Conservation (phyloP, 2,113 vertebrate species). For the Taxidea taxus region DNA sequence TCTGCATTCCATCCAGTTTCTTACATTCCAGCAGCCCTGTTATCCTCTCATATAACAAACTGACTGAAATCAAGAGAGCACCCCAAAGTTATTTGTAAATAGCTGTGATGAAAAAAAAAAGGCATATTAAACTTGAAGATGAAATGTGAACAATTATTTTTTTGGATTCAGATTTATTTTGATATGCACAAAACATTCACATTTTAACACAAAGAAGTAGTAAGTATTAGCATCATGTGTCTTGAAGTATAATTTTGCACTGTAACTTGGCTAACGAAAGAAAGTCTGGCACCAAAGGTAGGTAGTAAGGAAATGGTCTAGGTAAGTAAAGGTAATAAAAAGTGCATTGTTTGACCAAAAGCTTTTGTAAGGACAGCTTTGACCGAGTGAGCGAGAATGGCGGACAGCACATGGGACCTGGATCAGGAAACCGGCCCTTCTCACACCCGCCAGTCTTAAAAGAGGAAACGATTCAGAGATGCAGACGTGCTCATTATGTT, state of each 20-base stretch:
- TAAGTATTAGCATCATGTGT: slow-evolving; percentile 70
- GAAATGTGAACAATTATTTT: slow-evolving; percentile 84
- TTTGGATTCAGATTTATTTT: slow-evolving; percentile 80
- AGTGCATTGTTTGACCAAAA: slow-evolving; percentile 39
- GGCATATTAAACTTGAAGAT: slow-evolving; percentile 83
- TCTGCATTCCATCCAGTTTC: slow-evolving; percentile 82
- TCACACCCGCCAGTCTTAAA: background rate
- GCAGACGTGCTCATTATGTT: background rate
- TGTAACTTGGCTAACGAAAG: slow-evolving; percentile 69
- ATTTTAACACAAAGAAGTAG: slow-evolving; percentile 70
- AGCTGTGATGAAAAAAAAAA: slow-evolving; percentile 70
- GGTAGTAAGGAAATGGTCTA: slow-evolving; percentile 32
- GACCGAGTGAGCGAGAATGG: background rate
- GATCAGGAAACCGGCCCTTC: slow-evolving; percentile 18
- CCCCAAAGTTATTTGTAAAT: slow-evolving; percentile 82
- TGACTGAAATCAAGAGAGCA: slow-evolving; percentile 76
- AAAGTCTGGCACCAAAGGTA: slow-evolving; percentile 76
- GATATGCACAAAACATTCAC: slow-evolving; percentile 82
- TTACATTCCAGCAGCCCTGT: slow-evolving; percentile 80
- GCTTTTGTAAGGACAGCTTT: background rate
- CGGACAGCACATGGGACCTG: background rate
- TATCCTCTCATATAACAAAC: slow-evolving; percentile 51
- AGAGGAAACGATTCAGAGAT: background rate
- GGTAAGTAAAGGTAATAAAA: background rate
- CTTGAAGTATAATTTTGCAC: slow-evolving; percentile 82